phyloP scores from a whole-genome alignment of 2,113 vertebrate genomes.

The Ursus arctos region DNA sequence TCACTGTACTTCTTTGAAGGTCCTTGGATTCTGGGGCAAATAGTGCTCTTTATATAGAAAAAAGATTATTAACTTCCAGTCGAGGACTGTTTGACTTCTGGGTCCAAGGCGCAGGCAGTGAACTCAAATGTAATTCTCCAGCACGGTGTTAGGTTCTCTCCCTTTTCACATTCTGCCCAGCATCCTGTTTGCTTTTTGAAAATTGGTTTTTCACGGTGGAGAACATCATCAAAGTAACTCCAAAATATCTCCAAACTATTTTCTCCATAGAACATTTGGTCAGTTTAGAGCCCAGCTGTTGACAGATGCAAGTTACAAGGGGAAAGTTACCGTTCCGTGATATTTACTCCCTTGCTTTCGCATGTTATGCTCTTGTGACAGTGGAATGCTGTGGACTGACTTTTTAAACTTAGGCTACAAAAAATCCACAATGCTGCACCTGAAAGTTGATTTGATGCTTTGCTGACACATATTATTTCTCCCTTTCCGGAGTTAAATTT shows the following conservation, averaged over 20 bases:
- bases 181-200: conserved; percentile 77
- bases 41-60: neutral
- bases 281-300: conserved; percentile 70
- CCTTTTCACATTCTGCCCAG: conserved; percentile 54
- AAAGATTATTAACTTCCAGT: conserved; percentile 32
- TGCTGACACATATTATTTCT: neutral
- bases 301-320: conserved; percentile 62
- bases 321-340: neutral
- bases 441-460: neutral
- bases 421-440: neutral
- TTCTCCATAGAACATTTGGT: conserved; percentile 71
- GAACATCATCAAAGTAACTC: conserved; percentile 74
- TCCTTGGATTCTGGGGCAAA: neutral
- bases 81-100: neutral
- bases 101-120: neutral
- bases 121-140: conserved; percentile 47
- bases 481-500: conserved; percentile 54
- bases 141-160: neutral
- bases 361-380: neutral
- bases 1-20: neutral
- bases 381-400: neutral
- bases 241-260: conserved; percentile 68
- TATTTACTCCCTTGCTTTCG: conserved; percentile 6
- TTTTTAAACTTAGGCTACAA: neutral
- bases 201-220: conserved; percentile 76